Conservation (phyloP, 2,888 invertebrate species). For the Agriotes lineatus region DNA sequence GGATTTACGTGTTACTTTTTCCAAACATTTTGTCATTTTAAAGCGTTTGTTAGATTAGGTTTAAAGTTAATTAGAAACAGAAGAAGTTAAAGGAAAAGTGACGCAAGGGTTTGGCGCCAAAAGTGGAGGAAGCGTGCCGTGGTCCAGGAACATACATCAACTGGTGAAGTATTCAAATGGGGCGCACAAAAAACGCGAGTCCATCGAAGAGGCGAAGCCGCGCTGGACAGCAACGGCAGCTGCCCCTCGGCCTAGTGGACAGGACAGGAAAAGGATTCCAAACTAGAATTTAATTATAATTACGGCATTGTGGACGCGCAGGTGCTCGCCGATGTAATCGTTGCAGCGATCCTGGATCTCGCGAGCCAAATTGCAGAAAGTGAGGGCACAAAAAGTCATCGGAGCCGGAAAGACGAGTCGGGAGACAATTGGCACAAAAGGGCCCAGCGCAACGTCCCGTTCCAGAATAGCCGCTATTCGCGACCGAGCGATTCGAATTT, state of each 20-base stretch:
- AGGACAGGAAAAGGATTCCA: constrained; percentile 40
- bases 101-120: constrained; percentile 21
- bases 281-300: constrained; percentile 50
- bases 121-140: background rate
- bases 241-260: constrained; percentile 36
- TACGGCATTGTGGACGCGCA: constrained; percentile 45
- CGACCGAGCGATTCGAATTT: constrained; percentile 44
- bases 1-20: no score
- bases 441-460: constrained; percentile 49
- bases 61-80: no score
- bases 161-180: constrained; percentile 25
- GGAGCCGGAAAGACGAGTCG: constrained; percentile 50
- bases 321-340: constrained; percentile 35
- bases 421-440: constrained; percentile 48
- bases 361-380: constrained; percentile 40
- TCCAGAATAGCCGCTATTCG: constrained; percentile 49
- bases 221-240: constrained; percentile 33
- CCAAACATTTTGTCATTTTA: no score
- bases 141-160: constrained; percentile 5
- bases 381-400: constrained; percentile 45
- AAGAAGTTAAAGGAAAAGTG: no score
- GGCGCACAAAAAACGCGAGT: constrained; percentile 36
- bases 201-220: constrained; percentile 18
- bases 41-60: no score
- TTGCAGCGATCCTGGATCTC: constrained; percentile 12